Evolutionary conservation across 2,888 invertebrate genomes (phyloP).

Genomic region (Epiblema foenella): DNA sequence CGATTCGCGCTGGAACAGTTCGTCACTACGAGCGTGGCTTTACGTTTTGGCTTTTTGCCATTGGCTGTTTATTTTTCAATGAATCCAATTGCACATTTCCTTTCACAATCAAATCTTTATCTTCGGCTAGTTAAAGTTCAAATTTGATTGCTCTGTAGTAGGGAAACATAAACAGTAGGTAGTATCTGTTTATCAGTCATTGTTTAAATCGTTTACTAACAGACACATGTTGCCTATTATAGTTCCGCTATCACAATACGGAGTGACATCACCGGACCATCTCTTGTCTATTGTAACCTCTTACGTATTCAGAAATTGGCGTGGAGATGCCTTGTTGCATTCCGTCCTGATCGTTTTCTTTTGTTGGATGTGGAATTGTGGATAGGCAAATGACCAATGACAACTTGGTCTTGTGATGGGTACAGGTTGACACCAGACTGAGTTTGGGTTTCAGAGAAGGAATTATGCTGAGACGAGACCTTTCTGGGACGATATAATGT

Average conservation of each 20-base stretch:
- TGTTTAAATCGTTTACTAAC: constrained; percentile 39
- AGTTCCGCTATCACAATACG: constrained; percentile 34
- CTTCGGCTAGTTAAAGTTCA: background rate
- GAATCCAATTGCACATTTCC: constrained; percentile 25
- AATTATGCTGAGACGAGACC: no score
- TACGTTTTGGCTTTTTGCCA: constrained; percentile 39
- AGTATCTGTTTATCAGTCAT: constrained; percentile 31
- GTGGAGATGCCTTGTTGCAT: background rate
- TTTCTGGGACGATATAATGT: no score
- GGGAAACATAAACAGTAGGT: constrained; percentile 12
- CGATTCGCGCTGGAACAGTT: constrained; percentile 19
- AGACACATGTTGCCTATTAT: constrained; percentile 33
- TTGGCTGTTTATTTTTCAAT: constrained; percentile 38
- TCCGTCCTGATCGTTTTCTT: background rate
- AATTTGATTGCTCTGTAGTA: background rate
- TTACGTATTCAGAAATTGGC: constrained; percentile 12
- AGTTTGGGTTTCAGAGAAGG: background rate
- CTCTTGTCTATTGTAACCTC: constrained; percentile 21
- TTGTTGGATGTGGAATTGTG: background rate
- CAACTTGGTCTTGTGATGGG: background rate
- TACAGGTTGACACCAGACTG: background rate
- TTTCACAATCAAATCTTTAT: background rate
- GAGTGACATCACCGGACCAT: constrained; percentile 32
- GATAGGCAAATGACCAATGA: background rate
- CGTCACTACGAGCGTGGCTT: constrained; percentile 37